Base-by-base conservation (phyloP, 2,113 vertebrate species). In the Lepisosteus oculatus region DNA sequence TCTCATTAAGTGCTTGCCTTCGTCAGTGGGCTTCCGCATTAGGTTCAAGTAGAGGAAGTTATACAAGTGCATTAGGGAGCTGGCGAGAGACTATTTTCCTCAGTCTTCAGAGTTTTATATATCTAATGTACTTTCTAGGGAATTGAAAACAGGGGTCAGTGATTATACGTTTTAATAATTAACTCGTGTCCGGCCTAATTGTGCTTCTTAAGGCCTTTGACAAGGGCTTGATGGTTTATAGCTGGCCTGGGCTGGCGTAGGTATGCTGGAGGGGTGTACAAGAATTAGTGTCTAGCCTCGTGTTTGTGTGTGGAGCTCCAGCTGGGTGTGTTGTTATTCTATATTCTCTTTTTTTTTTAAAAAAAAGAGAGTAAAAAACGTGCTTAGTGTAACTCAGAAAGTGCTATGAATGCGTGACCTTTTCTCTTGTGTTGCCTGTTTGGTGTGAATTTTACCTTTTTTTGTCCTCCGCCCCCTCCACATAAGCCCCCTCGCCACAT, bases 101-200 rank as follows among this genome's bases (percentile, higher is more conserved):
- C 74, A 80, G 84, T 85, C 67, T 71, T 79, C 61, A 78, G 80
- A 80, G 85, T 79, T 89, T 88, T 87, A 85, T 90, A 88, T 90
- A 92, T 91, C 87, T 93, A 92, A 93, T 92, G 90, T 81, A 88
- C 88, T 92, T 93, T 90, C 89, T 88, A 82, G 90, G 85, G 89
- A 92, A 92, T 92, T 89, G 79, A 81, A 78, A 85, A 92, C 85
- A 88, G 86, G 88, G 89, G 90, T 93, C 90, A 91, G 90, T 91
- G 91, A 90, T 91, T 88, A 92, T 89, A 83, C 86, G 88, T 90
- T 91, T 89, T 92, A 91, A 93, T 93, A 89, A 92, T 93, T 93
- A 88, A 93, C 87, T 83, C 80, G 72, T 83, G 82, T 89, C 83
- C 85, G 79, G 85, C 87, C 84, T 91, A 91, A 92, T 91, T 90